Percentiles rank a stretch among this genome's conserved stretches.
Conservation (phyloP, 2,797 vertebrate genomes). For the Scomberomorus guttatus region DNA sequence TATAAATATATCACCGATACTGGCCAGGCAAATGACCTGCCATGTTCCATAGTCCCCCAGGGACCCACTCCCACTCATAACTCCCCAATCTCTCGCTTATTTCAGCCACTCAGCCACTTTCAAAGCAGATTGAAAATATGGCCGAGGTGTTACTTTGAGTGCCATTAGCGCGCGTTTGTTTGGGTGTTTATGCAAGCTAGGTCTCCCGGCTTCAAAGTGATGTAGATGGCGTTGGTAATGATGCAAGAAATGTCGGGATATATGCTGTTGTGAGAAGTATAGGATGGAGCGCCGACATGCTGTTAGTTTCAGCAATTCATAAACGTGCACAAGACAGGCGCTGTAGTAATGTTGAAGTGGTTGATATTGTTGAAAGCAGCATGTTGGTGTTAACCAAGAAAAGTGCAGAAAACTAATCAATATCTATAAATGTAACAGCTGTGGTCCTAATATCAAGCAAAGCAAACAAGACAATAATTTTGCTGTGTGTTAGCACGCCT, state of each 20-base stretch:
- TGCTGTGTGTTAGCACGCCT: background rate
- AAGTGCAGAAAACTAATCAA: constrained; percentile 23
- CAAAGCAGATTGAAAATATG: constrained; percentile 61
- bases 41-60: constrained; percentile 59
- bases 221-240: constrained; percentile 46
- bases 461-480: background rate
- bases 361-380: constrained; percentile 12
- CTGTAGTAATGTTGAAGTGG: background rate
- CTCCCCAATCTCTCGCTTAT: constrained; percentile 54
- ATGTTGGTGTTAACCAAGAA: constrained; percentile 18
- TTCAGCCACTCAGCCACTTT: constrained; percentile 65
- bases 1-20: constrained; percentile 63
- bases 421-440: constrained; percentile 15
- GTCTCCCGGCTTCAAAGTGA: constrained; percentile 29
- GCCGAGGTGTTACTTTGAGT: constrained; percentile 44
- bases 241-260: constrained; percentile 40
- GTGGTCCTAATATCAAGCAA: background rate
- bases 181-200: constrained; percentile 46
- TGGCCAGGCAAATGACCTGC: constrained; percentile 72
- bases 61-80: constrained; percentile 69
- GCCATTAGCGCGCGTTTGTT: constrained; percentile 50
- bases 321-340: background rate
- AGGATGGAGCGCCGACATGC: constrained; percentile 32
- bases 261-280: constrained; percentile 5
- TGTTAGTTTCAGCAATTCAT: constrained; percentile 26